phyloP scores from a whole-genome alignment of 1,140 invertebrate species.

The Drosophila trapezifrons region DNA sequence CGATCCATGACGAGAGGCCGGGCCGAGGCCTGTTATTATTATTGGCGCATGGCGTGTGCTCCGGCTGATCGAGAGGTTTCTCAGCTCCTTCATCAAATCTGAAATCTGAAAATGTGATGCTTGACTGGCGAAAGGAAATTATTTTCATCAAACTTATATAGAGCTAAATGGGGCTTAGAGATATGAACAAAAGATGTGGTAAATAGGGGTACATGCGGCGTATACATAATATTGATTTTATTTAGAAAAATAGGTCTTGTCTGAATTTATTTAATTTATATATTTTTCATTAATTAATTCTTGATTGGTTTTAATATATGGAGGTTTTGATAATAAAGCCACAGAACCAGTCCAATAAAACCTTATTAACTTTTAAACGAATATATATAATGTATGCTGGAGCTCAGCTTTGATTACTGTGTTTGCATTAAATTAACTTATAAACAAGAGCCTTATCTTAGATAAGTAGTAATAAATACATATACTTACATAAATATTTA shows the following conservation, averaged over 20 bases:
- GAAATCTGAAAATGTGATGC: conserved; percentile 28
- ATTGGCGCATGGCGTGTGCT: conserved; percentile 52
- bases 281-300: conserved; percentile 1
- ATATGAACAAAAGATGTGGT: not conserved
- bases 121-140: conserved; percentile 48
- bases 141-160: not conserved
- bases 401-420: not conserved
- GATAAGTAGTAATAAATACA: too few species aligned
- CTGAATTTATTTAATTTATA: not conserved
- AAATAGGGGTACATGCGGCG: not conserved
- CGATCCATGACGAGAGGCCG: conserved; percentile 26
- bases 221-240: conserved; percentile 14
- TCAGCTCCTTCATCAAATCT: conserved; percentile 49
- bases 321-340: not conserved
- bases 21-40: conserved; percentile 41
- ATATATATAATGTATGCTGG: not conserved
- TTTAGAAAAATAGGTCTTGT: too few species aligned
- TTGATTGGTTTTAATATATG: not conserved
- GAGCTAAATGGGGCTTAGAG: conserved; percentile 1
- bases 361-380: conserved; percentile 1
- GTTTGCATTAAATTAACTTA: not conserved
- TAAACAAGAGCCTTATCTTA: not conserved
- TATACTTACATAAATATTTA: too few species aligned
- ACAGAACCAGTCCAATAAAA: conserved; percentile 2
- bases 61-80: conserved; percentile 15